Base-by-base conservation (phyloP, 2,113 vertebrate genomes). In the Pteronura brasiliensis region DNA sequence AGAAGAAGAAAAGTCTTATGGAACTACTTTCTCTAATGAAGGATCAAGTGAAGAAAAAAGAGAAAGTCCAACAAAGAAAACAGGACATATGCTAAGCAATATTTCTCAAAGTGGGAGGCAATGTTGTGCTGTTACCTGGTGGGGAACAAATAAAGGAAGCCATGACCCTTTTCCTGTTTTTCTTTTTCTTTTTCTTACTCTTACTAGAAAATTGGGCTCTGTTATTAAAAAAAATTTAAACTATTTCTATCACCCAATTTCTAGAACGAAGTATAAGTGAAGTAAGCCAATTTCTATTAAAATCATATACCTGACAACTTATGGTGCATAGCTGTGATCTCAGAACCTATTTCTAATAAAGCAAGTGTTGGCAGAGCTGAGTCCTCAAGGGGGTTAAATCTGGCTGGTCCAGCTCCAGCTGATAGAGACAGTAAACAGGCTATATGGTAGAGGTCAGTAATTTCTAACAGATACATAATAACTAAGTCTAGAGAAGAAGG, bases 401-500 rank as follows among this genome's bases (percentile, higher is more conserved):
- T 74, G 57, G 52, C 81, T 67, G 25, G 25, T 72, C 52, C 6
- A 15, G 47, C 17, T 21, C 1, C 7, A 15, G 61, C 34, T 59
- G 90, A 95, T 36, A 52, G 39, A 96, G 82, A 97, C 69, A 93
- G 95, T 69, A 84, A 93, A 85, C 96, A 95, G 91, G 95, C 23
- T 59, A 13, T 42, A 47, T 49, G 72, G 80, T 49, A 93, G 63
- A 89, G 65, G 74, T 88, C 61, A 44, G 88, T 92, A 77, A 94
- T 95, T 91, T 72, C 94, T 88, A 97, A 93, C 94, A 97, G 86
- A 97, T 87, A 95, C 39, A 84, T 98, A 97, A 98, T 97, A 98
- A 94, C 69, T 20, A 17, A 97, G 90, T 82, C 95, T 96, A 97
- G 90, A 85, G 97, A 88, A 55, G 17, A 2, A 1, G 3, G 4